Evolutionary conservation across 1,140 invertebrate species (phyloP).

Genomic region (Thalassaphorura encarpata): DNA sequence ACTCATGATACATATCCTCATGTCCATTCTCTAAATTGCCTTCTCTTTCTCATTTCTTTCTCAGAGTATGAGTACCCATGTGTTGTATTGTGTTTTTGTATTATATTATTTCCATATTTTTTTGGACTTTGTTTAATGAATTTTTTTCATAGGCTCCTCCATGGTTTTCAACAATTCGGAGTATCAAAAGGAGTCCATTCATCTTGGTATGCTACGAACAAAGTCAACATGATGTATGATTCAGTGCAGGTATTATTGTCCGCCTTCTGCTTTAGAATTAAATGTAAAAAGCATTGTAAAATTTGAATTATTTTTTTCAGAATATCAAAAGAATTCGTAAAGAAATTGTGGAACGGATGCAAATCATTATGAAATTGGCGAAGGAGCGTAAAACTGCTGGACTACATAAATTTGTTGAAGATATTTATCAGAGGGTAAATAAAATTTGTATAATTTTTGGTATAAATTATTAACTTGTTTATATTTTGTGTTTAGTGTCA

Average conservation of each 20-base stretch:
- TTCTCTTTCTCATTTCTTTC: too few species aligned
- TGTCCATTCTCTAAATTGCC: too few species aligned
- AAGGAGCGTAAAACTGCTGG: constrained; percentile 58
- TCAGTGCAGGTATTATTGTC: constrained; percentile 46
- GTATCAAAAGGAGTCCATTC: constrained; percentile 10
- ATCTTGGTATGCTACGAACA: constrained; percentile 47
- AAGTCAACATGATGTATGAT: constrained; percentile 68
- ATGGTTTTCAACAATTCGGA: constrained; percentile 64
- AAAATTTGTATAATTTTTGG: not conserved
- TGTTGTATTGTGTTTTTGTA: too few species aligned
- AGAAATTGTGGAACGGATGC: constrained; percentile 69
- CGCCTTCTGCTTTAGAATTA: too few species aligned
- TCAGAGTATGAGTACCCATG: too few species aligned
- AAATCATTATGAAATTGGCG: constrained; percentile 56
- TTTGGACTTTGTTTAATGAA: constrained; percentile 4
- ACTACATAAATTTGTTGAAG: constrained; percentile 65
- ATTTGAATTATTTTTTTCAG: constrained; percentile 37
- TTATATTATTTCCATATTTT: not conserved
- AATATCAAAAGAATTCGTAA: constrained; percentile 45
- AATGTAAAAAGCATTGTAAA: not conserved
- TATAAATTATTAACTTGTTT: not conserved
- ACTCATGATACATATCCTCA: too few species aligned
- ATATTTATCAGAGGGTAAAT: constrained; percentile 57
- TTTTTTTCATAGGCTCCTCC: constrained; percentile 52
- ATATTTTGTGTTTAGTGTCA: constrained; percentile 45